Evolutionary conservation across 2,888 invertebrate genomes (phyloP).

Genomic region (Chorisops tibialis): DNA sequence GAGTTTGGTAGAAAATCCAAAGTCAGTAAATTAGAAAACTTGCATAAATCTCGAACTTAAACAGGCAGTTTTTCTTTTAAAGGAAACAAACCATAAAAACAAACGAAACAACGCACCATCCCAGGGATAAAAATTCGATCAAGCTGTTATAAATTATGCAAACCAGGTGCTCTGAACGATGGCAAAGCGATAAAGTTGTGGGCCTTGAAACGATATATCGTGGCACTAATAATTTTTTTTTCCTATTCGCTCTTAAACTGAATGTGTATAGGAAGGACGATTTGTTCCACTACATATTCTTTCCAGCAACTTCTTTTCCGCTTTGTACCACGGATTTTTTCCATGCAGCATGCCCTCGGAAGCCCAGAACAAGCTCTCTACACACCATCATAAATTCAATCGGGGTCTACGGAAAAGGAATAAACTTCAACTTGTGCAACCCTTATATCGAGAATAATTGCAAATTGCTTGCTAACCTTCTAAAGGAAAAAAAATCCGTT

Average conservation of each 20-base stretch:
- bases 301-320: neutral
- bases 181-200: constrained; percentile 12
- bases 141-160: constrained; percentile 11
- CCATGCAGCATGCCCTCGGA: no score
- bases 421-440: neutral
- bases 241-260: neutral
- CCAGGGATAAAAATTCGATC: no score
- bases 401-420: neutral
- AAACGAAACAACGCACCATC: neutral
- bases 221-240: constrained; percentile 5
- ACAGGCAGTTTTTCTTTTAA: no score
- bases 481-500: no score
- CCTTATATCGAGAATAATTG: neutral
- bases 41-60: no score
- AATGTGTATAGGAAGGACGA: neutral
- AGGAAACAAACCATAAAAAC: neutral
- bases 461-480: neutral
- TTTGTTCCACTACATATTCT: neutral
- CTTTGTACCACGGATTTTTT: neutral
- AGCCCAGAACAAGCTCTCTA: no score
- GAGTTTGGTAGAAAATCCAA: no score
- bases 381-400: neutral
- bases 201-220: constrained; percentile 10
- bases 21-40: no score
- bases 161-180: constrained; percentile 22